Conservation (phyloP, 2,888 invertebrate genomes). For the Parnassius smintheus region DNA sequence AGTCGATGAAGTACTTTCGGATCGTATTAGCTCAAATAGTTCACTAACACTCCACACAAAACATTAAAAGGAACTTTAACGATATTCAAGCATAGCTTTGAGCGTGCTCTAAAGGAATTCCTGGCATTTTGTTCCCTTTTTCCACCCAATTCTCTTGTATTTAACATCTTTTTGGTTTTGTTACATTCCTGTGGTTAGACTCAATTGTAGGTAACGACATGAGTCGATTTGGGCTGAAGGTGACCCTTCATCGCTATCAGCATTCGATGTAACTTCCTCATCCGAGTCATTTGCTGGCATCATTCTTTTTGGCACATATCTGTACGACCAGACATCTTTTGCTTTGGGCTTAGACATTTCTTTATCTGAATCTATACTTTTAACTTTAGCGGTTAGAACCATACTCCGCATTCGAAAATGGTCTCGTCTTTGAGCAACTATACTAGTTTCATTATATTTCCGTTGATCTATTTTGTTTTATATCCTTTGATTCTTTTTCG, state of each 20-base stretch:
- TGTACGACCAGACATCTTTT: conserved; percentile 72
- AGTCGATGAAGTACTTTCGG: not conserved
- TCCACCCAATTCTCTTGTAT: conserved; percentile 94
- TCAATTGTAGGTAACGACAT: conserved; percentile 89
- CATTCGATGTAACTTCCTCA: conserved; percentile 68
- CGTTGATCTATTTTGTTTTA: conserved; percentile 72
- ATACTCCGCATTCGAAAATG: conserved; percentile 74
- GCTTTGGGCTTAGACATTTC: conserved; percentile 50
- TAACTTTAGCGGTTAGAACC: conserved; percentile 69
- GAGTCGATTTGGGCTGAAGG: conserved; percentile 66
- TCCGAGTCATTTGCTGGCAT: conserved; percentile 68
- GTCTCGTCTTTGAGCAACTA: conserved; percentile 72
- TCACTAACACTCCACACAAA: conserved; percentile 19
- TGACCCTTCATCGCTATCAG: conserved; percentile 69
- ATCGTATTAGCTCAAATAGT: not conserved
- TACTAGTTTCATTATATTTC: conserved; percentile 79
- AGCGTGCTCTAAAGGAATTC: conserved; percentile 85
- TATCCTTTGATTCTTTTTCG: conserved; percentile 70
- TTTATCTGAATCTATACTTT: conserved; percentile 69
- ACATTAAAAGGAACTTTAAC: conserved; percentile 47
- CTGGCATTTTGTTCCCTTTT: conserved; percentile 86
- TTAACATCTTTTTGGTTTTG: conserved; percentile 95
- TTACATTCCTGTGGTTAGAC: conserved; percentile 94
- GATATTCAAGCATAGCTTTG: conserved; percentile 81
- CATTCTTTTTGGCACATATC: conserved; percentile 76